A percentile compares a stretch with the other conserved stretches of the same genome.
phyloP scores from a whole-genome alignment of 2,888 invertebrate genomes.

The Andrena fulva region DNA sequence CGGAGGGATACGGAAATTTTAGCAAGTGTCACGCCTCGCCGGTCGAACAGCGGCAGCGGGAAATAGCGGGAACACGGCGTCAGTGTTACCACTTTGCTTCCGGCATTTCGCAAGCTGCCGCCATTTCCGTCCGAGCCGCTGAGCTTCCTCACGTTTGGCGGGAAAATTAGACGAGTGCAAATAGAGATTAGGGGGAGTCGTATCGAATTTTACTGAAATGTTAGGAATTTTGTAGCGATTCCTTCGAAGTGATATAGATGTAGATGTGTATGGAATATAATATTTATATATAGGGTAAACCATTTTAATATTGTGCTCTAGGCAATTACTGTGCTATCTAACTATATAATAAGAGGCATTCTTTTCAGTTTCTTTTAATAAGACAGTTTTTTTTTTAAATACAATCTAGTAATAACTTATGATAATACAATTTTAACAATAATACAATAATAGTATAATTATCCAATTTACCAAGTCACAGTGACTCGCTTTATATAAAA shows the following conservation, averaged over 20 bases:
- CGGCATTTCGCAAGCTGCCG: conserved; percentile 74
- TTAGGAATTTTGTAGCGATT: neutral
- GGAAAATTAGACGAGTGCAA: conserved; percentile 45
- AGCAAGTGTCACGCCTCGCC: conserved; percentile 21
- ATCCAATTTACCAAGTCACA: too few relatives aligned
- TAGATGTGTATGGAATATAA: neutral
- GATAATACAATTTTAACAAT: too few relatives aligned
- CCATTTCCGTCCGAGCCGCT: conserved; percentile 65
- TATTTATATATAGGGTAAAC: neutral
- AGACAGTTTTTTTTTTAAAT: too few relatives aligned
- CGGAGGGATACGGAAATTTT: conserved; percentile 34
- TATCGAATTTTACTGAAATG: neutral
- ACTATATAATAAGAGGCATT: neutral
- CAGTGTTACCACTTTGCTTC: conserved; percentile 71
- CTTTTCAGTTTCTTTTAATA: neutral
- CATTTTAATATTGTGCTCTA: neutral
- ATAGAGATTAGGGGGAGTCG: conserved; percentile 11
- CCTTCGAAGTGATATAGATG: neutral
- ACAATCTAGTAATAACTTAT: too few relatives aligned
- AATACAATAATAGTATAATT: too few relatives aligned
- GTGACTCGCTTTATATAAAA: too few relatives aligned
- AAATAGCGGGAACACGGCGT: neutral
- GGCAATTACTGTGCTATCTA: neutral
- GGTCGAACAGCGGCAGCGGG: conserved; percentile 14
- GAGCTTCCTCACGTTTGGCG: conserved; percentile 1